phyloP scores from a whole-genome alignment of 2,797 vertebrate species.

The Thunnus albacares region DNA sequence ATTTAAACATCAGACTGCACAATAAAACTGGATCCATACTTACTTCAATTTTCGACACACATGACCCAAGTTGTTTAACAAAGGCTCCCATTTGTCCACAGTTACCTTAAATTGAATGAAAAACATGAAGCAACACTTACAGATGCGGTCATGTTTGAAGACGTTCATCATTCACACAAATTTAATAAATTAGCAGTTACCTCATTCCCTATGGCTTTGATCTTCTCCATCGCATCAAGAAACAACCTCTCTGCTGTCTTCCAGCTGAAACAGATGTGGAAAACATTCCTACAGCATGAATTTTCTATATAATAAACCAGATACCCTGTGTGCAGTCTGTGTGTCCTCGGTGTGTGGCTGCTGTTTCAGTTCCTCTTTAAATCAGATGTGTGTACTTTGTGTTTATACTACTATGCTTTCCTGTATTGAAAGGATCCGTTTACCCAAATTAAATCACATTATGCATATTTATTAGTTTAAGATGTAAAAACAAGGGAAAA shows the following conservation, averaged over 20 bases:
- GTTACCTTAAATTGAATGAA: conserved; percentile 86
- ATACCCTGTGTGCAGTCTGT: not conserved
- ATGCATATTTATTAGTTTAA: not conserved
- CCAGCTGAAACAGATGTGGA: conserved; percentile 87
- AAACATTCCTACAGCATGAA: not conserved
- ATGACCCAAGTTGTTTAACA: conserved; percentile 97
- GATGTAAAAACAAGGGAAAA: not conserved
- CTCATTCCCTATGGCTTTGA: conserved; percentile 99
- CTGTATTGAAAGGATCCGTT: not conserved
- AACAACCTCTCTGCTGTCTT: conserved; percentile 98
- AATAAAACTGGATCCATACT: conserved; percentile 69
- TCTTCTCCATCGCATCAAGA: conserved; percentile 98
- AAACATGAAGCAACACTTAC: not conserved
- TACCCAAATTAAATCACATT: not conserved
- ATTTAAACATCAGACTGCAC: not conserved
- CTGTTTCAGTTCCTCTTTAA: not conserved
- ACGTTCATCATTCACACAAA: not conserved
- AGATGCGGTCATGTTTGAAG: not conserved
- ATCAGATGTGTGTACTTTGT: not conserved
- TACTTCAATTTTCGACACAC: conserved; percentile 99
- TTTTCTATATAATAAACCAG: not conserved
- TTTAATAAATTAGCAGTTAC: conserved; percentile 77
- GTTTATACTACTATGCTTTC: not conserved
- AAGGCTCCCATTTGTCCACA: conserved; percentile 99
- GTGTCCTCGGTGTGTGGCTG: not conserved